Conservation (phyloP, 2,888 invertebrate genomes). For the Dicyrtomina minuta region DNA sequence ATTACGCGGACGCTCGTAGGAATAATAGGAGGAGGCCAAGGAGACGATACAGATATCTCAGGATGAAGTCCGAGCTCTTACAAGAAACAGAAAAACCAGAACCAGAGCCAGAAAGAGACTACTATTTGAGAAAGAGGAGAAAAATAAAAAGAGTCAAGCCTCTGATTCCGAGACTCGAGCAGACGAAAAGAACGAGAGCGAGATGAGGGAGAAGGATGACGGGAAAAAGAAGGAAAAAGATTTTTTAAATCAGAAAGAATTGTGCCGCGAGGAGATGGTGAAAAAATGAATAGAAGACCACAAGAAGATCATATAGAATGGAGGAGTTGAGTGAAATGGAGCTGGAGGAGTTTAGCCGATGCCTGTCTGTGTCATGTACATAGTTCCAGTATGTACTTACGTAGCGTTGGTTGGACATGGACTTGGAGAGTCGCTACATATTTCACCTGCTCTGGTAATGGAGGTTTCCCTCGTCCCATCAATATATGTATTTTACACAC, state of each 20-base stretch:
- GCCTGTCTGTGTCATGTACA: neutral
- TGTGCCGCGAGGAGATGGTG: conserved; percentile 13
- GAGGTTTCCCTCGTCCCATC: conserved; percentile 31
- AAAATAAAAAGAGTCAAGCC: conserved; percentile 1
- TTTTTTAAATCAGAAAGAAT: conserved; percentile 14
- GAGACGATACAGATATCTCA: too few relatives aligned
- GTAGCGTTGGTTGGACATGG: neutral
- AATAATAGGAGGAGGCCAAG: too few relatives aligned
- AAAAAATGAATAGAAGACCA: conserved; percentile 4
- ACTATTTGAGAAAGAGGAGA: conserved; percentile 12
- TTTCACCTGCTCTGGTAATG: conserved; percentile 31
- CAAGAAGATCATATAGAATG: too few relatives aligned
- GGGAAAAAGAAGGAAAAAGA: conserved; percentile 3
- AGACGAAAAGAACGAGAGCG: neutral
- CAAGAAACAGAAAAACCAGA: too few relatives aligned
- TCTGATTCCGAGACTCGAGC: too few relatives aligned
- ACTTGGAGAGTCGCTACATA: conserved; percentile 13
- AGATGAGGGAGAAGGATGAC: conserved; percentile 10
- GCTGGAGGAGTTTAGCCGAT: too few relatives aligned
- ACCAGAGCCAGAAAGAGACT: too few relatives aligned
- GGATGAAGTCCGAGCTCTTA: too few relatives aligned
- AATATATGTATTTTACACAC: conserved; percentile 30
- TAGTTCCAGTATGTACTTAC: neutral
- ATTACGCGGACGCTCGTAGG: too few relatives aligned
- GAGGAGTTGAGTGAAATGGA: too few relatives aligned